Evolutionary conservation across 1,140 invertebrate genomes (phyloP).

Genomic region (Meloidogyne hapla): DNA sequence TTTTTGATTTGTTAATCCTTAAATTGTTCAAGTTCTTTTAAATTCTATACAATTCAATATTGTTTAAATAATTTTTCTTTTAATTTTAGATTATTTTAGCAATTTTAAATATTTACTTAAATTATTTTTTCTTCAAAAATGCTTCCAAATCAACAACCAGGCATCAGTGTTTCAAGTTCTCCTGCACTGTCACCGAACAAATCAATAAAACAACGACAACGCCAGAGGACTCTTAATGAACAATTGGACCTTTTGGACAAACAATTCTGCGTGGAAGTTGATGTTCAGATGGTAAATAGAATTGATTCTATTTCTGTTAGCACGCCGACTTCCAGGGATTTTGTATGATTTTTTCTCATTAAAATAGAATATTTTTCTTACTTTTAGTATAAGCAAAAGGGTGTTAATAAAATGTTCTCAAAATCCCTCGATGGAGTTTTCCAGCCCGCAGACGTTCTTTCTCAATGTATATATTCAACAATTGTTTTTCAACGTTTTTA

Average conservation of each 20-base stretch:
- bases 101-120: not conserved
- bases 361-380: not conserved
- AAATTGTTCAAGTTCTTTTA: no score
- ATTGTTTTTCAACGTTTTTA: not conserved
- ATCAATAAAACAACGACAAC: conserved; percentile 10
- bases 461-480: not conserved
- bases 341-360: not conserved
- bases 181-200: not conserved
- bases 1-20: no score
- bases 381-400: not conserved
- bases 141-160: not conserved
- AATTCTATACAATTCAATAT: no score
- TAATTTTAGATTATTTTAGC: no score
- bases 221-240: conserved; percentile 15
- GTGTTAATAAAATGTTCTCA: not conserved
- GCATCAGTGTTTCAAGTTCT: not conserved
- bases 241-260: conserved; percentile 11
- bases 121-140: not conserved
- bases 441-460: not conserved
- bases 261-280: conserved; percentile 4
- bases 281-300: not conserved
- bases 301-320: not conserved
- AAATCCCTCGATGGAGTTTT: not conserved
- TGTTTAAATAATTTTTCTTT: no score
- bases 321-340: not conserved